Percentiles rank a stretch among this genome's conserved stretches.
Evolutionary conservation across 2,797 vertebrate species (phyloP).

Genomic region (Nannoperca obscura): DNA sequence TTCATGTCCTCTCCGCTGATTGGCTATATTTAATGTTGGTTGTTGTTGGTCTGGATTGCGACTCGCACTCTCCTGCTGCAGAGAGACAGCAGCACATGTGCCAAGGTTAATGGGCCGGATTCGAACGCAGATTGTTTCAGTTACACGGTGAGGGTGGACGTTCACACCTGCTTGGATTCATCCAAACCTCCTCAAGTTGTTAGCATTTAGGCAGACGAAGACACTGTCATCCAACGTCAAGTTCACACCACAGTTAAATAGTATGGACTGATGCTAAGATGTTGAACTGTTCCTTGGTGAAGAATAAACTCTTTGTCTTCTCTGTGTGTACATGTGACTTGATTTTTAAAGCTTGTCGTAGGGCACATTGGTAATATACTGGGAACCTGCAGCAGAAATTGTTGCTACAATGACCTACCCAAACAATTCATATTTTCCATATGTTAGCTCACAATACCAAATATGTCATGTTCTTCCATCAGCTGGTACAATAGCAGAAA

Average conservation of each 20-base stretch:
- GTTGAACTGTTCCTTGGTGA: background rate
- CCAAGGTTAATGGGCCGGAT: background rate
- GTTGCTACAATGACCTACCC: background rate
- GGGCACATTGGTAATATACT: too few species aligned
- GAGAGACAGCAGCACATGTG: conserved; percentile 1
- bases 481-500: too few species aligned
- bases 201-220: background rate
- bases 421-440: too few species aligned
- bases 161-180: conserved; percentile 22
- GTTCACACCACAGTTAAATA: background rate
- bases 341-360: too few species aligned
- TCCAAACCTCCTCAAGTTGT: conserved; percentile 5
- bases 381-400: too few species aligned
- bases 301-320: background rate
- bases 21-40: background rate
- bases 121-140: background rate
- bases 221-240: background rate
- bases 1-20: conserved; percentile 16
- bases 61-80: background rate
- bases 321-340: background rate
- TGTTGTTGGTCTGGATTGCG: background rate
- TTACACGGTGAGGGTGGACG: background rate
- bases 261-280: background rate
- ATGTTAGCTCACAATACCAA: too few species aligned
- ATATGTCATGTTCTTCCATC: too few species aligned